Base-by-base conservation (phyloP, 2,113 vertebrate genomes). In the Oxyruncus cristatus region DNA sequence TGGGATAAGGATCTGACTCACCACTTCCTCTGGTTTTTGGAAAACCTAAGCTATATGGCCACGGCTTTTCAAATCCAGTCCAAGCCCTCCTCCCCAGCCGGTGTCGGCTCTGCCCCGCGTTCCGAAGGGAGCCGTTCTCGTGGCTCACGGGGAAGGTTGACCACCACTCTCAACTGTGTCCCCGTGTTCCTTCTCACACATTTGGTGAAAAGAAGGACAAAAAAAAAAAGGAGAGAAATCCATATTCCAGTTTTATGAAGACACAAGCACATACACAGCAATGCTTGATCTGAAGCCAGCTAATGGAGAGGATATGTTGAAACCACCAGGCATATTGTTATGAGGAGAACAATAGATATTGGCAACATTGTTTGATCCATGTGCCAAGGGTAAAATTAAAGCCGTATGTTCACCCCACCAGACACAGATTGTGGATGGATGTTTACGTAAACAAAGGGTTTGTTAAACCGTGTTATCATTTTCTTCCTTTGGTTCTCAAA, bases 381-480 rank as follows among this genome's bases (percentile, higher is more conserved):
- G 92, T 95, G 96, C 98, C 97, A 98, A 97, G 94, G 97, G 97
- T 94, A 97, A 98, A 98, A 98, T 98, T 97, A 97, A 97, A 97
- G 95, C 97, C 96, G 85, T 97, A 97, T 98, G 97, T 92, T 97
- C 88, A 91, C 89, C 93, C 94, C 68, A 16, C 96, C 94, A 94
- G 91, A 96, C 91, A 94, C 93, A 95, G 93, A 96, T 97, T 94
- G 93, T 96, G 94, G 93, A 98, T 95, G 81, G 86, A 96, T 97
- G 75, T 97, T 98, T 98, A 93, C 61, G 65, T 83, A 96, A 95
- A 97, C 89, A 95, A 95, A 90, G 92, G 87, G 71, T 72, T 88
- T 94, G 85, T 67, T 96, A 95, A 94, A 84, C 52, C 20, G 11
- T 89, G 66, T 86, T 95, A 92, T 97, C 93, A 59, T 95, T 88